These are phyloP conservation scores for Alaudala cheleensis DNA, from an alignment of 2,113 vertebrate genomes.

Conservation along the genomic window DNA sequence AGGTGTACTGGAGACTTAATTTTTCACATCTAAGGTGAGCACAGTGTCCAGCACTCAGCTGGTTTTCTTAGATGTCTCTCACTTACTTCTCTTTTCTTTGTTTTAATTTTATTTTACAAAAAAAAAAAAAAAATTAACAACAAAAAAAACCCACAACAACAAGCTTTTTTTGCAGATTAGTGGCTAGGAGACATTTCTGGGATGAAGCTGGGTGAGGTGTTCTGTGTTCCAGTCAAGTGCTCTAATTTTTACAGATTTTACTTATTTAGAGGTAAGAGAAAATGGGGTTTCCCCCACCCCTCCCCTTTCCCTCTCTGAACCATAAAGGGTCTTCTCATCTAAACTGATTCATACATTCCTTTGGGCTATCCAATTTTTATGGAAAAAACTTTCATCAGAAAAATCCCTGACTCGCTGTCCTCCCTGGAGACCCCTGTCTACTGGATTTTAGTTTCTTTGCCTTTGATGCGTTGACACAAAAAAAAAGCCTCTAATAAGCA, in stretches of 20 bases:
- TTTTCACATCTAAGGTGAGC: not conserved
- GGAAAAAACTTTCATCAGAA: slow-evolving; percentile 38
- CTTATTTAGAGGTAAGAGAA: not conserved
- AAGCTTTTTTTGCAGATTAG: not conserved
- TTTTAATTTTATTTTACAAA: not conserved
- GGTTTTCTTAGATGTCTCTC: not conserved
- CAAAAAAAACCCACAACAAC: too few relatives aligned
- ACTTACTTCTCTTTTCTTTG: not conserved
- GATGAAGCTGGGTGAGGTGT: not conserved
- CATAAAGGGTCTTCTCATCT: slow-evolving; percentile 34
- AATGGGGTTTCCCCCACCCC: not conserved
- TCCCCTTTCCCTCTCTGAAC: not conserved
- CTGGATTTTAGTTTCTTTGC: slow-evolving; percentile 17
- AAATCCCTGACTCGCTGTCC: not conserved
- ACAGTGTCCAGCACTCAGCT: not conserved
- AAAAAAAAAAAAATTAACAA: fast-evolving
- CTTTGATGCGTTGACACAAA: not conserved
- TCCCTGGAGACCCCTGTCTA: not conserved
- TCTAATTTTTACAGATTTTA: slow-evolving; percentile 24
- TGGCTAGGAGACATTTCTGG: not conserved
- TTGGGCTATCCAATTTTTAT: slow-evolving; percentile 40
- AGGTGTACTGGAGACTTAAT: not conserved
- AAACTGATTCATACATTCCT: slow-evolving; percentile 56
- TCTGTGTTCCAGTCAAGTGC: slow-evolving; percentile 3
- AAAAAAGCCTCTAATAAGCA: not conserved